Evolutionary conservation across 2,797 vertebrate genomes (phyloP).

Genomic region (Poecilia wingei): DNA sequence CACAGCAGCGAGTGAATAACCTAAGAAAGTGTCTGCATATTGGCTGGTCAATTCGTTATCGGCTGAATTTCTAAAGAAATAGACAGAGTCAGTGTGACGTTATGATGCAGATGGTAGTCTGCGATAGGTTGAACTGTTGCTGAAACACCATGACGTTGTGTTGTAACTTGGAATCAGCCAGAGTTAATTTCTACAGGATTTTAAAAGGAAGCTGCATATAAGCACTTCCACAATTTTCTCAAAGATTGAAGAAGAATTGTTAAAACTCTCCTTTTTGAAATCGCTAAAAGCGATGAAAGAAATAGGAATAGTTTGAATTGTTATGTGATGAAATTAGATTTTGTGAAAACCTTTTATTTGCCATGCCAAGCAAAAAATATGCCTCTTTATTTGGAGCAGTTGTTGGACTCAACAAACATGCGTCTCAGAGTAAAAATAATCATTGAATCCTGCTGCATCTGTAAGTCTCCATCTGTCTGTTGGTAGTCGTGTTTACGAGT

Average conservation of each 20-base stretch:
- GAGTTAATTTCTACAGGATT: constrained; percentile 45
- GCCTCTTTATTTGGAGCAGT: neutral
- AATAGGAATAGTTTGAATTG: neutral
- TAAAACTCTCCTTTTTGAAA: neutral
- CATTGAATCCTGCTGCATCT: neutral
- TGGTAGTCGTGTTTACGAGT: neutral
- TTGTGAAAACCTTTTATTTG: neutral
- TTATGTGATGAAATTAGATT: neutral
- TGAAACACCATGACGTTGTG: neutral
- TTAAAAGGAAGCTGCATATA: constrained; percentile 22
- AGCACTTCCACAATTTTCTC: neutral
- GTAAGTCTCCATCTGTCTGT: neutral
- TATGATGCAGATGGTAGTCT: neutral
- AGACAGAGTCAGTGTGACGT: neutral
- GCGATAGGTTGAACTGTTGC: neutral
- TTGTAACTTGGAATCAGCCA: neutral
- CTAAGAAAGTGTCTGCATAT: neutral
- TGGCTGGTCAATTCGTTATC: neutral
- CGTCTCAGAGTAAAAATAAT: neutral
- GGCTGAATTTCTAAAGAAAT: neutral
- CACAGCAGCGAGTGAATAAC: neutral
- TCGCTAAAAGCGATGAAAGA: neutral
- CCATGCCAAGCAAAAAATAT: neutral
- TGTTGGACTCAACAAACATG: neutral
- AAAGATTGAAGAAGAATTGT: neutral